Percentiles rank a stretch among this genome's conserved stretches.
Evolutionary conservation across 1,140 invertebrate genomes (phyloP).

Genomic region (Nixonia krombeini): DNA sequence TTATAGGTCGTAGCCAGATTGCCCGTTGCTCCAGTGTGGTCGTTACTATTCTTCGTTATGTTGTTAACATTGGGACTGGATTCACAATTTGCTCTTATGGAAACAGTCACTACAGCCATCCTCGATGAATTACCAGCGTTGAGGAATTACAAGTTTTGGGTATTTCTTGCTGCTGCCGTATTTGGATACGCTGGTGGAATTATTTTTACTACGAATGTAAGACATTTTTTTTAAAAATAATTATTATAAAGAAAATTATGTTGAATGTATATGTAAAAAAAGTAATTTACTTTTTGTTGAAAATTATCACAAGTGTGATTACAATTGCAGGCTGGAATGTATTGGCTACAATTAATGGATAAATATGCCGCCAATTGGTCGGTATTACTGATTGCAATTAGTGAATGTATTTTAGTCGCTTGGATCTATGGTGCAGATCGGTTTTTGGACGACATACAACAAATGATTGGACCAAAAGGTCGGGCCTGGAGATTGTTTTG

Average conservation of each 20-base stretch:
- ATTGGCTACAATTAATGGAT: slow-evolving; percentile 88
- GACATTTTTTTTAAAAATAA: slow-evolving; percentile 17
- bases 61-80: slow-evolving; percentile 83
- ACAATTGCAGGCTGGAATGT: slow-evolving; percentile 90
- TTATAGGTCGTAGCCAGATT: slow-evolving; percentile 80
- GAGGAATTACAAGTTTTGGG: slow-evolving; percentile 80
- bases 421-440: slow-evolving; percentile 88
- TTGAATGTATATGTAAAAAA: slow-evolving; percentile 16
- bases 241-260: slow-evolving; percentile 29
- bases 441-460: slow-evolving; percentile 83
- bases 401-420: slow-evolving; percentile 83
- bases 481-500: slow-evolving; percentile 83
- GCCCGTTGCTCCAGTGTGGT: slow-evolving; percentile 87
- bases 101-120: slow-evolving; percentile 86
- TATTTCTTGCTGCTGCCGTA: slow-evolving; percentile 79
- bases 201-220: slow-evolving; percentile 83
- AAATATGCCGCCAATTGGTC: slow-evolving; percentile 91
- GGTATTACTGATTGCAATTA: slow-evolving; percentile 85
- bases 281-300: slow-evolving; percentile 47
- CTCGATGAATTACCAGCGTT: slow-evolving; percentile 82
- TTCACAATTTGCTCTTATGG: slow-evolving; percentile 86
- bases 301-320: too few relatives aligned
- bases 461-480: slow-evolving; percentile 84
- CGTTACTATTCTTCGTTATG: slow-evolving; percentile 89
- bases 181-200: slow-evolving; percentile 82